phyloP scores from a whole-genome alignment of 1,140 invertebrate species.

The Drosophila nebulosa region DNA sequence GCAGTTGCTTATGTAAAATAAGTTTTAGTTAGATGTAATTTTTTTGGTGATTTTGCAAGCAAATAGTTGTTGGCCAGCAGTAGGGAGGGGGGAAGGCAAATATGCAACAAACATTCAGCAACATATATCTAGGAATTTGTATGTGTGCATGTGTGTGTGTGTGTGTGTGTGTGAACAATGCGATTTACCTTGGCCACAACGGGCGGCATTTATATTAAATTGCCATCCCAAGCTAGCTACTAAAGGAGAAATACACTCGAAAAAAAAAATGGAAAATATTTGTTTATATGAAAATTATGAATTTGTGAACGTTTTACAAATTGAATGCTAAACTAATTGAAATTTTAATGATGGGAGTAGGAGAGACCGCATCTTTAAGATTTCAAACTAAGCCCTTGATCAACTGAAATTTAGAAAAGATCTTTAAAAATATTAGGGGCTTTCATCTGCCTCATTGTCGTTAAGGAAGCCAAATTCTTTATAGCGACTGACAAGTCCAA shows the following conservation, averaged over 20 bases:
- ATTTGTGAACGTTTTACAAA: no score
- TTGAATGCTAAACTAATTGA: no score
- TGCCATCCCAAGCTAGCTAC: slow-evolving; percentile 1
- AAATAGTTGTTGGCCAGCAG: slow-evolving; percentile 40
- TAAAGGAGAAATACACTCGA: neutral
- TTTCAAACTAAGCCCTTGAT: no score
- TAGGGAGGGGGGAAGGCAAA: neutral
- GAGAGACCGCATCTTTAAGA: no score
- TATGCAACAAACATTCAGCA: slow-evolving; percentile 54
- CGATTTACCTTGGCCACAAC: slow-evolving; percentile 63
- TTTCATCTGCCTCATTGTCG: no score
- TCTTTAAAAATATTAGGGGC: no score
- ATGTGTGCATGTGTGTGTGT: slow-evolving; percentile 22
- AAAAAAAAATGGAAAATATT: neutral
- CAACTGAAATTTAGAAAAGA: no score
- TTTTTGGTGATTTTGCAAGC: slow-evolving; percentile 11
- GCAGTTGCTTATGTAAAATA: slow-evolving; percentile 8
- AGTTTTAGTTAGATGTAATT: slow-evolving; percentile 4
- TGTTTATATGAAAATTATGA: no score
- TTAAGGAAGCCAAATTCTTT: no score
- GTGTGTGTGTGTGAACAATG: slow-evolving; percentile 22
- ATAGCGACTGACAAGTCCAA: no score
- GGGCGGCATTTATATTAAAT: slow-evolving; percentile 73
- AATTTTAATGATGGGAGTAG: no score
- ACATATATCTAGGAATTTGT: slow-evolving; percentile 44